Percentiles rank a stretch among this genome's conserved stretches.
Evolutionary conservation across 2,888 invertebrate genomes (phyloP).

Genomic region (Gymnosoma rotundatum): DNA sequence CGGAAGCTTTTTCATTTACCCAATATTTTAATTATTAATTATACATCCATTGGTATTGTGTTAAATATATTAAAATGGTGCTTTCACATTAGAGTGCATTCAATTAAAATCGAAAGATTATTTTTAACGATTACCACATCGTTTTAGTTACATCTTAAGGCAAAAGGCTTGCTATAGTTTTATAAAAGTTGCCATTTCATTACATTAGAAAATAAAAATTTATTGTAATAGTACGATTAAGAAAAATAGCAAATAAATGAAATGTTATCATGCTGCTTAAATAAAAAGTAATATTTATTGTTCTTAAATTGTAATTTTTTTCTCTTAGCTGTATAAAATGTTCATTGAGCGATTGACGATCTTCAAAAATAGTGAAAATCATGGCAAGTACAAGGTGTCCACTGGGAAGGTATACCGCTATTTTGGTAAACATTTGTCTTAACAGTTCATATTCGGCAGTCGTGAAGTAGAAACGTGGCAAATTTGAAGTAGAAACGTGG

Average conservation of each 20-base stretch:
- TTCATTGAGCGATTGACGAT: no score
- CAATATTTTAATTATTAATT: background rate
- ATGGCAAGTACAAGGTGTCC: no score
- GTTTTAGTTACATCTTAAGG: conserved; percentile 13
- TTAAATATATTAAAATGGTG: background rate
- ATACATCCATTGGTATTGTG: background rate
- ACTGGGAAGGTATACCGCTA: no score
- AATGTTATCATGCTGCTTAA: background rate
- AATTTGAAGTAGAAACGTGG: no score
- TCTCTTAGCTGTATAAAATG: no score
- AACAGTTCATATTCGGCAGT: no score
- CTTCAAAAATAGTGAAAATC: no score
- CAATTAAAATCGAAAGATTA: conserved; percentile 32
- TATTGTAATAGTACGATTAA: background rate
- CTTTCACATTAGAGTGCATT: conserved; percentile 24
- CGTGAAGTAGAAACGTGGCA: no score
- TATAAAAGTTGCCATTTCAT: conserved; percentile 17
- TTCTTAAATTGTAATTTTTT: no score
- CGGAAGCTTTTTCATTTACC: background rate
- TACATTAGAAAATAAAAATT: background rate
- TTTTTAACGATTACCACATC: conserved; percentile 41
- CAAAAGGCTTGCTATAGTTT: background rate
- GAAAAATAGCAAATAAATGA: background rate
- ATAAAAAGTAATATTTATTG: no score
- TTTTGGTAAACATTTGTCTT: no score